These are phyloP conservation scores for Lipotes vexillifer DNA, from an alignment of 2,113 vertebrate species.

Conservation along the genomic window DNA sequence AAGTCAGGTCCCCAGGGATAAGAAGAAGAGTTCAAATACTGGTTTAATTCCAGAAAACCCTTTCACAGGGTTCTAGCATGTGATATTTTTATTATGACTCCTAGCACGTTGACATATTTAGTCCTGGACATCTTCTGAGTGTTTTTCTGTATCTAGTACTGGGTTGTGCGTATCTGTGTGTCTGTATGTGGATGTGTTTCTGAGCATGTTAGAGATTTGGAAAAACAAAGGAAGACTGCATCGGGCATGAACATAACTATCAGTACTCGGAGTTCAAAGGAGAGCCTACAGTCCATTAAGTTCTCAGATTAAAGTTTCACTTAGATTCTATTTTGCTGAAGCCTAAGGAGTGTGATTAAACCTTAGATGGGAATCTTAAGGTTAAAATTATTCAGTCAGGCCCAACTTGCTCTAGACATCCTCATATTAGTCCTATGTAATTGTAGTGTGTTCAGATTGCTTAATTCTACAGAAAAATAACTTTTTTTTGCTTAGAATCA, in stretches of 20 bases:
- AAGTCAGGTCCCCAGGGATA: background rate
- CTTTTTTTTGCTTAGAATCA: constrained; percentile 27
- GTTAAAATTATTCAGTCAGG: background rate
- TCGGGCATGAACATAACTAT: background rate
- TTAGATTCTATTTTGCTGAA: background rate
- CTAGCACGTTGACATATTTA: background rate
- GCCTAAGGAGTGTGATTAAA: background rate
- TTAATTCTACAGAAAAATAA: background rate
- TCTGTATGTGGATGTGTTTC: background rate
- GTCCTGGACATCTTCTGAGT: background rate
- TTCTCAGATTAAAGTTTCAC: background rate
- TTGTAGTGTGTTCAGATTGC: background rate
- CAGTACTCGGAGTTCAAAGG: background rate
- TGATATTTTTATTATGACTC: background rate
- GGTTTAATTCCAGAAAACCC: background rate
- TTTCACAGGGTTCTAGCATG: background rate
- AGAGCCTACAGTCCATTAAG: background rate
- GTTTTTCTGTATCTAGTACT: background rate
- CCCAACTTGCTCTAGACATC: background rate
- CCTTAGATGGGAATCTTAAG: background rate
- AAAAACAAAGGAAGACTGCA: background rate
- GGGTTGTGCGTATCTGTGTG: background rate
- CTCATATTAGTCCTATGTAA: background rate
- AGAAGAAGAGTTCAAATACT: background rate
- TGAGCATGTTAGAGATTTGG: background rate